These are phyloP conservation scores for Betta splendens DNA, from an alignment of 2,797 vertebrate genomes.

Conservation along the genomic window DNA sequence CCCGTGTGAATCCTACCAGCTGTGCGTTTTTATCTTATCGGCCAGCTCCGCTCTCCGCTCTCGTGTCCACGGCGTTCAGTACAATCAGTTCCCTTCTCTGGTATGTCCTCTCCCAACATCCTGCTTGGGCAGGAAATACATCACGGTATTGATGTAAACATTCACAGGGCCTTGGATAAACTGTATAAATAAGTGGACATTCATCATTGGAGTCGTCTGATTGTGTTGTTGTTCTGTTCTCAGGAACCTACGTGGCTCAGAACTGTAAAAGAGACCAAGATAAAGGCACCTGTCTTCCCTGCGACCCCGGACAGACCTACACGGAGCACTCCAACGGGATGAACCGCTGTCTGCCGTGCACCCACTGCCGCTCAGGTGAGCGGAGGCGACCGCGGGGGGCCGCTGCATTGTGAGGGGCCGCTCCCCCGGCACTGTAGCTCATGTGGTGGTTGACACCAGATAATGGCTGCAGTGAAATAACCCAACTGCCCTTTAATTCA, in stretches of 20 bases:
- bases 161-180: neutral
- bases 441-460: neutral
- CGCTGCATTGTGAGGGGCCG: neutral
- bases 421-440: neutral
- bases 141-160: constrained; percentile 1
- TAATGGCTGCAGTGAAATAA: constrained; percentile 10
- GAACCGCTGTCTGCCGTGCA: constrained; percentile 81
- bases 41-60: neutral
- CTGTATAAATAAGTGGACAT: neutral
- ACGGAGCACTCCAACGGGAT: constrained; percentile 85
- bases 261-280: constrained; percentile 71
- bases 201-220: neutral
- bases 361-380: constrained; percentile 82
- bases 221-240: constrained; percentile 12
- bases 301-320: constrained; percentile 77
- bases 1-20: neutral
- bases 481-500: constrained; percentile 27
- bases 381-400: neutral
- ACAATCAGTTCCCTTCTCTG: neutral
- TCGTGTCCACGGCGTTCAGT: neutral
- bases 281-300: constrained; percentile 69
- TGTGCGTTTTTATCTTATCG: neutral
- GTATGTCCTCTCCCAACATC: constrained; percentile 25
- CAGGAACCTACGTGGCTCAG: constrained; percentile 79
- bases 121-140: constrained; percentile 13